Evolutionary conservation across 2,888 invertebrate species (phyloP), one percentile per base, ranked within the genome.

Genomic region (Hypsopygia costalis): DNA sequence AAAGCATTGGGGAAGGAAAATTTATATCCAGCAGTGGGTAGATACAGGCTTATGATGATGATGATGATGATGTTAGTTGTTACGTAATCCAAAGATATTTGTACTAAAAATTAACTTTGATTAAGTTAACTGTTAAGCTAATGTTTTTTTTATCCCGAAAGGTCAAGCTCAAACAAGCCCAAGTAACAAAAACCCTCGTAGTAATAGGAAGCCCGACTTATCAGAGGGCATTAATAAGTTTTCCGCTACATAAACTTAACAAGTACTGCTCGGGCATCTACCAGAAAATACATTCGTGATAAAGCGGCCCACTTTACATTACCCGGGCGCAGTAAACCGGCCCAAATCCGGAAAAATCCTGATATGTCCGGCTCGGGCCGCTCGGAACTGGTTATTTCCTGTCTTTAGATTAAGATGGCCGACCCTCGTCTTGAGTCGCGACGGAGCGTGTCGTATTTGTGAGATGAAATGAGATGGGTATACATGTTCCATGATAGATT

Each of bases 351-450:
- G 70, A 75, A 75, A 77, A 81, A 71, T 73, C 71, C 70, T 55
- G 69, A 70, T 65, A 60, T 61, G 63, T 69, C 73, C 73, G 67
- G 64, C 51, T 41, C 55, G 57, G 56, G 55, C 59, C 63, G 62
- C 59, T 63, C 66, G 61, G 66, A 71, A 73, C 75, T 64, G 71
- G 75, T 75, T 78, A 75, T 78, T 73, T 76, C 71, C 74, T 65
- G 72, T 69, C 57, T 65, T 63, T 54, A 68, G 63, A 68, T 74
- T 71, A 67, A 65, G 62, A 68, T 58, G 64, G 55, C 49, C 47
- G 51, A 49, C 54, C 48, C 50, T 52, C 57, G 50, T 56, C 34
- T 31, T 37, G 38, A 28, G 28, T 41, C 28, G 30, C 36, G 22
- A 16, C 11, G 20, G 10, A 12, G 31, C 31, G 31, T 31, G 31